These are phyloP conservation scores for Ligdia adustata DNA, from an alignment of 2,888 invertebrate genomes.

Conservation along the genomic window DNA sequence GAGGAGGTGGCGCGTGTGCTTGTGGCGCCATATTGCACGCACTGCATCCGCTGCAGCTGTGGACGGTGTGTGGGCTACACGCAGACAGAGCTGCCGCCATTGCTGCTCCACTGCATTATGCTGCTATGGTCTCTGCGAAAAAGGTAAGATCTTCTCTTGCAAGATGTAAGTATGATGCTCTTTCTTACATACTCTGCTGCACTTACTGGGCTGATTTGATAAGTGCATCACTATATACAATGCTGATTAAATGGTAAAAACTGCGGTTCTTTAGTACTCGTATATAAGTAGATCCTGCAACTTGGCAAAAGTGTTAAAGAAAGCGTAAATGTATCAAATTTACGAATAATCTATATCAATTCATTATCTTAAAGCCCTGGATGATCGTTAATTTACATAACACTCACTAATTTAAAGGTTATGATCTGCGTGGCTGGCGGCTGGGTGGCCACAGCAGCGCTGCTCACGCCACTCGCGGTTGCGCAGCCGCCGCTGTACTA, in stretches of 20 bases:
- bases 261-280: no score
- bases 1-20: slow-evolving; percentile 86
- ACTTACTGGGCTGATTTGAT: no score
- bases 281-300: no score
- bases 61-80: slow-evolving; percentile 92
- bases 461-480: slow-evolving; percentile 86
- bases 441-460: slow-evolving; percentile 86
- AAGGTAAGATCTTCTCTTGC: slow-evolving; percentile 80
- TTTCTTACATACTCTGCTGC: no score
- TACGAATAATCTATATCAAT: no score
- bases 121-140: slow-evolving; percentile 88
- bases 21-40: slow-evolving; percentile 88
- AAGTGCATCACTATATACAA: no score
- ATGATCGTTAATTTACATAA: no score
- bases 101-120: slow-evolving; percentile 91
- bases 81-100: slow-evolving; percentile 92
- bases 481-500: slow-evolving; percentile 76
- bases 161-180: no score
- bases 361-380: no score
- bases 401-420: slow-evolving; percentile 74
- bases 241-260: no score
- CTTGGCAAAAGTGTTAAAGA: no score
- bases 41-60: slow-evolving; percentile 89
- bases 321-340: no score
- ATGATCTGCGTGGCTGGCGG: slow-evolving; percentile 86